Conservation (phyloP, 2,888 invertebrate genomes). For the Pocota personata region DNA sequence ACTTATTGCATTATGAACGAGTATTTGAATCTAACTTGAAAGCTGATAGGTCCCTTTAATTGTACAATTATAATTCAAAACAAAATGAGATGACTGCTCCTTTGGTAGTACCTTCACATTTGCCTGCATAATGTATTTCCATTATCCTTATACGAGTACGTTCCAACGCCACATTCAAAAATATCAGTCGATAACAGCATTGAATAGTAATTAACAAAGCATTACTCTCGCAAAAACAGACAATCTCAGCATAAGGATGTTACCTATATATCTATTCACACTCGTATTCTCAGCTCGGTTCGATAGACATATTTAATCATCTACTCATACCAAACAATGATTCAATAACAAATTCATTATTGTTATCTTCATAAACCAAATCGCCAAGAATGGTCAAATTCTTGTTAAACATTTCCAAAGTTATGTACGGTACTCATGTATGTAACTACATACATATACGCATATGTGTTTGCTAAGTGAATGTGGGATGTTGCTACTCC, state of each 20-base stretch:
- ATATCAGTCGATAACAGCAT: background rate
- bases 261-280: background rate
- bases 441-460: too few relatives aligned
- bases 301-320: constrained; percentile 34
- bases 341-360: constrained; percentile 57
- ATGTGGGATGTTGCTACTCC: background rate
- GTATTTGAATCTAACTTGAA: background rate
- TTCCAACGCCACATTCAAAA: background rate
- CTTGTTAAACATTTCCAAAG: background rate
- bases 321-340: constrained; percentile 30
- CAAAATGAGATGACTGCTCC: background rate
- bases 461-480: background rate
- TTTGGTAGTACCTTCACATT: background rate
- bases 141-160: background rate
- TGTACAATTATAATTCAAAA: background rate
- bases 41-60: background rate
- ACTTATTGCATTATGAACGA: background rate
- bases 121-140: background rate
- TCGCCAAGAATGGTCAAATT: background rate
- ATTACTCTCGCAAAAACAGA: background rate
- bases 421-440: background rate
- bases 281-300: background rate
- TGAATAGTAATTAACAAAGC: constrained; percentile 19
- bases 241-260: background rate
- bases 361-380: constrained; percentile 19